Conservation (phyloP, 1,140 invertebrate species). For the Danaus melanippus region DNA sequence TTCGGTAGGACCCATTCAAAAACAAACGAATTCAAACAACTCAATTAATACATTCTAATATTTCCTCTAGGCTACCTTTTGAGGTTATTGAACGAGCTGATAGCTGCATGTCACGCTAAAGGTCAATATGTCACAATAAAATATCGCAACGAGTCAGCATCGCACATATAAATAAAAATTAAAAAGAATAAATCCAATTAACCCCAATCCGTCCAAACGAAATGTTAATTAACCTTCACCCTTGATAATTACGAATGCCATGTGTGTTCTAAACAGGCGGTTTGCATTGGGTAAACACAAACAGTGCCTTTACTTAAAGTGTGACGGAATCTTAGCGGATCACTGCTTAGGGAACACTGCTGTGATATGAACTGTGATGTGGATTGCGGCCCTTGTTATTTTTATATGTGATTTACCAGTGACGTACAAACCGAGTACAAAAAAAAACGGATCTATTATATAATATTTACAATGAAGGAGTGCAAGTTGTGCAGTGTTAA, state of each 20-base stretch:
- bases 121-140: conserved; percentile 24
- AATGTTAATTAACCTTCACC: conserved; percentile 18
- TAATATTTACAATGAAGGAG: conserved; percentile 69
- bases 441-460: conserved; percentile 63
- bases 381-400: conserved; percentile 59
- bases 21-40: neutral
- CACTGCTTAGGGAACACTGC: conserved; percentile 60
- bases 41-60: too few relatives aligned
- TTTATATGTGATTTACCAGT: conserved; percentile 71
- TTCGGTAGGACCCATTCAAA: conserved; percentile 23
- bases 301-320: conserved; percentile 23
- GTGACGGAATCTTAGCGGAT: conserved; percentile 30
- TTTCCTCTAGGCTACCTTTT: too few relatives aligned
- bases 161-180: too few relatives aligned
- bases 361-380: conserved; percentile 69
- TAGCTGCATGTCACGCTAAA: conserved; percentile 26
- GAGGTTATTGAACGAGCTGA: too few relatives aligned
- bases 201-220: conserved; percentile 8
- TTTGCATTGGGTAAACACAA: conserved; percentile 22
- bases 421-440: conserved; percentile 72
- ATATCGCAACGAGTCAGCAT: conserved; percentile 7
- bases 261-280: conserved; percentile 18
- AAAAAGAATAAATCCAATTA: too few relatives aligned
- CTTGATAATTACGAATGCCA: conserved; percentile 17
- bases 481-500: conserved; percentile 66